phyloP scores from a whole-genome alignment of 1,140 invertebrate genomes.

The Asobara japonica region DNA sequence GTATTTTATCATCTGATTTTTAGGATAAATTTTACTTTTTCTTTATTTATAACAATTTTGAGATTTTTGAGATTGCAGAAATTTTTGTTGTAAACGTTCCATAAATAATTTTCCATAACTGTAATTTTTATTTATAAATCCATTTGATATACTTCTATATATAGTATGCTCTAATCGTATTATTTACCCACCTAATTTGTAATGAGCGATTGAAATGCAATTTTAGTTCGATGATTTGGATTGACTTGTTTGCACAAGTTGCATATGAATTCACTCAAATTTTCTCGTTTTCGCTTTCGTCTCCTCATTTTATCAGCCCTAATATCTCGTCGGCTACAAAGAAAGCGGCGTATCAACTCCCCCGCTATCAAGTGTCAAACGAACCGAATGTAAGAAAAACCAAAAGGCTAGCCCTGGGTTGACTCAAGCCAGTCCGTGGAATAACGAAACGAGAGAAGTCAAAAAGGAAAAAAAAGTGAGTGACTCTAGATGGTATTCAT shows the following conservation, averaged over 20 bases:
- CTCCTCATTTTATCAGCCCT: not conserved
- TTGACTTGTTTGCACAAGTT: not conserved
- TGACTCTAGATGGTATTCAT: constrained; percentile 46
- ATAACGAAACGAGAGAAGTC: constrained; percentile 9
- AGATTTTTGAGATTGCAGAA: too few species aligned
- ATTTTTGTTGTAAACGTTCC: too few species aligned
- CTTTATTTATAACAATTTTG: too few species aligned
- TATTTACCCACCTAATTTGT: too few species aligned
- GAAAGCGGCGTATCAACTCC: constrained; percentile 22
- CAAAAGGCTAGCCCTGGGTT: constrained; percentile 42
- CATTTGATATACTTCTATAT: too few species aligned
- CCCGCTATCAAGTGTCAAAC: constrained; percentile 62
- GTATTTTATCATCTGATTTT: too few species aligned
- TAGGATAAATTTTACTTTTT: too few species aligned
- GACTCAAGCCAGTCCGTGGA: constrained; percentile 20
- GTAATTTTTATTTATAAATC: too few species aligned
- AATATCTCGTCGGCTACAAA: constrained; percentile 14
- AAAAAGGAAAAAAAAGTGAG: constrained; percentile 39
- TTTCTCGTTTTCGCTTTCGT: not conserved
- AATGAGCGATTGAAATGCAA: not conserved
- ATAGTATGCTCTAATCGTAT: too few species aligned
- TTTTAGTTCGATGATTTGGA: not conserved
- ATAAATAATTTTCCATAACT: too few species aligned
- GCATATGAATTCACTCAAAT: constrained; percentile 16
- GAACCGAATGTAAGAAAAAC: constrained; percentile 61